phyloP scores from a whole-genome alignment of 2,797 vertebrate genomes.

The Varecia variegata region DNA sequence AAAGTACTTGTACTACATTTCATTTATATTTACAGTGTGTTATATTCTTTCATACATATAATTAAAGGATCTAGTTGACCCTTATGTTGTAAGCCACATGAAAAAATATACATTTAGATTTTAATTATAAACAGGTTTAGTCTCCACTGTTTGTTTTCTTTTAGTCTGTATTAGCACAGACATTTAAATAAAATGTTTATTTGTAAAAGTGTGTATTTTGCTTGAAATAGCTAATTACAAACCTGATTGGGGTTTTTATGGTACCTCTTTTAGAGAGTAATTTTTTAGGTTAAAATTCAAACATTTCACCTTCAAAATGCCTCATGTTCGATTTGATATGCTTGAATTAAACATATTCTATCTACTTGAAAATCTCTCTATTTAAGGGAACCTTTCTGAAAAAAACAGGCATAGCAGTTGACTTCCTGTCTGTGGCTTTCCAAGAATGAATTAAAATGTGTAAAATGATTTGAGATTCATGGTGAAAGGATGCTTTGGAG shows the following conservation, averaged over 20 bases:
- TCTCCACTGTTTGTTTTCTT: not conserved
- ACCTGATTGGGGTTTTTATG: not conserved
- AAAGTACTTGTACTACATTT: not conserved
- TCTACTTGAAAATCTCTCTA: slow-evolving; percentile 32
- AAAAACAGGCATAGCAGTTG: slow-evolving; percentile 22
- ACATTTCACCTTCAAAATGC: slow-evolving; percentile 15
- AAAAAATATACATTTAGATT: slow-evolving; percentile 24
- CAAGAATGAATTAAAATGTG: slow-evolving; percentile 74
- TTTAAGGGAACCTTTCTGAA: slow-evolving; percentile 32
- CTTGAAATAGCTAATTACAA: slow-evolving; percentile 52
- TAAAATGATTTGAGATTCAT: slow-evolving; percentile 71
- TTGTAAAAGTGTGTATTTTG: slow-evolving; percentile 46
- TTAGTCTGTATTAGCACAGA: not conserved
- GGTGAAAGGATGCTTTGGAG: slow-evolving; percentile 72
- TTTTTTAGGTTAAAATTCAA: slow-evolving; percentile 49
- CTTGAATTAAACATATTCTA: slow-evolving; percentile 47
- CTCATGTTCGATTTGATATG: slow-evolving; percentile 31
- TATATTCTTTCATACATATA: not conserved
- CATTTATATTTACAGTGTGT: not conserved
- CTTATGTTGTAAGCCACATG: not conserved
- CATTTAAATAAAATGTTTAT: slow-evolving; percentile 57
- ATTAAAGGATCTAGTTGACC: not conserved
- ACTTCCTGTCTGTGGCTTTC: slow-evolving; percentile 69
- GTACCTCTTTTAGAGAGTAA: slow-evolving; percentile 1
- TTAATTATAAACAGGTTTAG: slow-evolving; percentile 50